These are phyloP conservation scores for Pseudomyrmex dendroicus DNA, from an alignment of 1,140 invertebrate genomes.

Conservation along the genomic window DNA sequence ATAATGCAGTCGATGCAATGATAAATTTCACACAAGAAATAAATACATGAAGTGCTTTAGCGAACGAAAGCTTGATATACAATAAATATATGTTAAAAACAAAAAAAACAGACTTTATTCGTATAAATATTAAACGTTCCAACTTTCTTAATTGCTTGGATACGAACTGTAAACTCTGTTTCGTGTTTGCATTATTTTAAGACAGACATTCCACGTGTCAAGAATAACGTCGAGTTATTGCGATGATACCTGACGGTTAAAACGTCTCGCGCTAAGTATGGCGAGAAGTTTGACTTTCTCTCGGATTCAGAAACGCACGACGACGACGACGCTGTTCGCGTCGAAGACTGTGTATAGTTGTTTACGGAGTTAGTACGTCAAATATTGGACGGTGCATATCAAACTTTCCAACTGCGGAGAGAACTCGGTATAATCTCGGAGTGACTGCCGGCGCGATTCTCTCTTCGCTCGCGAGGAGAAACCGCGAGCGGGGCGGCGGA, in stretches of 20 bases:
- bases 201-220: background rate
- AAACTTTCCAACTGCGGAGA: conserved; percentile 29
- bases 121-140: no score
- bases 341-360: conserved; percentile 12
- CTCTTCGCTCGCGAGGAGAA: background rate
- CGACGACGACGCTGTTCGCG: background rate
- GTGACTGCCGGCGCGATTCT: conserved; percentile 15
- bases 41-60: no score
- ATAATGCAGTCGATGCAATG: background rate
- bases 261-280: background rate
- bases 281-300: conserved; percentile 27
- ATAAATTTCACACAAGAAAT: background rate
- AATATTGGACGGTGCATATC: conserved; percentile 34
- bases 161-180: no score
- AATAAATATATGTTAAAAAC: background rate
- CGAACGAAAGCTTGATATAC: background rate
- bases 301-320: conserved; percentile 33
- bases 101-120: background rate
- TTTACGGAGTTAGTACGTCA: conserved; percentile 30
- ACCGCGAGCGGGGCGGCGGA: background rate
- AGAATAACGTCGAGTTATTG: conserved; percentile 15
- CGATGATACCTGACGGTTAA: conserved; percentile 6
- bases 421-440: conserved; percentile 11
- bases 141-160: no score
- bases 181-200: no score